Percentiles rank a stretch among this genome's conserved stretches.
These are phyloP conservation scores for Heteractis magnifica DNA, from an alignment of 92 coral and sea anemone species.

Conservation along the genomic window DNA sequence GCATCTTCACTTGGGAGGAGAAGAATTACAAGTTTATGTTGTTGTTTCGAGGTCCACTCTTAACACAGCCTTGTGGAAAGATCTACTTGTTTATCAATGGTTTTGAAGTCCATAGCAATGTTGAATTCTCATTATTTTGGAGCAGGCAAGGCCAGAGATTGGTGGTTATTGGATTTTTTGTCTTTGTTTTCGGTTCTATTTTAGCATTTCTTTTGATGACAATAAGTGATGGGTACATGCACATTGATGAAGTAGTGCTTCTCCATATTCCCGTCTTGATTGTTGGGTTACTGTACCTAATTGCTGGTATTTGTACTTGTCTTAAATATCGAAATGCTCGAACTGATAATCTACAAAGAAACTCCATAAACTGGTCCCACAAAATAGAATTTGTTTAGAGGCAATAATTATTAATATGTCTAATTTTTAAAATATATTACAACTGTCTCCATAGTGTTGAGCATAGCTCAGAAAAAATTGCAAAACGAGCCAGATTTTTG, in stretches of 20 bases:
- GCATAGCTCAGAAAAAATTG: too few relatives aligned
- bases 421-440: too few relatives aligned
- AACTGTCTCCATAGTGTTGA: too few relatives aligned
- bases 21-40: conserved; percentile 1
- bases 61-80: conserved; percentile 19
- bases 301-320: conserved; percentile 11
- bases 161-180: not conserved
- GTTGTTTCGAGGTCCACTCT: conserved; percentile 12
- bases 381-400: not conserved
- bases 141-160: conserved; percentile 26
- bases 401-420: too few relatives aligned
- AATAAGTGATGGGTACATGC: conserved; percentile 31
- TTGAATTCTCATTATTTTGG: conserved; percentile 37
- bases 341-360: not conserved
- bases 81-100: conserved; percentile 49
- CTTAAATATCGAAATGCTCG: not conserved
- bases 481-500: too few relatives aligned
- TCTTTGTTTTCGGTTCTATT: not conserved
- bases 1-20: conserved; percentile 13
- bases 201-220: conserved; percentile 25
- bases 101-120: conserved; percentile 14
- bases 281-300: conserved; percentile 1
- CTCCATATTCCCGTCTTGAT: conserved; percentile 11
- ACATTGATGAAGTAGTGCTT: conserved; percentile 9
- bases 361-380: not conserved